Conservation (phyloP, 2,113 vertebrate species). For the Plectropomus leopardus region DNA sequence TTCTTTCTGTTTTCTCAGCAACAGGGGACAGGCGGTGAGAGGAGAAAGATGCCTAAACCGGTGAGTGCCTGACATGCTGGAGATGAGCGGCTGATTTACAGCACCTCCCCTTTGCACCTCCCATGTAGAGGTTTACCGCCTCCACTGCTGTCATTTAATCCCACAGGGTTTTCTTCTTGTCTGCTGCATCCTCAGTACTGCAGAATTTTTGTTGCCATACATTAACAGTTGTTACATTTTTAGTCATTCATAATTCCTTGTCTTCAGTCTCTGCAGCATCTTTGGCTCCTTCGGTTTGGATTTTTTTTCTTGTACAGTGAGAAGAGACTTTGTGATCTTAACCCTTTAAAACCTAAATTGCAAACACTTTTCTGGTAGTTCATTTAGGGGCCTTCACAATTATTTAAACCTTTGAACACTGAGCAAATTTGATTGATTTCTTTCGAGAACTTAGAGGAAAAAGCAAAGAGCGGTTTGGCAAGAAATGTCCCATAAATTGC, state of each 20-base stretch:
- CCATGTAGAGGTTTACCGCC: neutral
- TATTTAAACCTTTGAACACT: no score
- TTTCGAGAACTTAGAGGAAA: no score
- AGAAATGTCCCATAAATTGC: no score
- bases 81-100: conserved; percentile 4
- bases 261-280: neutral
- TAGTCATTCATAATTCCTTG: fast-evolving
- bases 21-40: conserved; percentile 51
- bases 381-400: no score
- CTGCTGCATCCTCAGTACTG: neutral
- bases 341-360: no score
- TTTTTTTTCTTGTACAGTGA: neutral
- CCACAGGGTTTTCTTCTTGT: neutral
- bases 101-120: neutral
- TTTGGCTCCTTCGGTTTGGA: neutral
- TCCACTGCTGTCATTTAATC: neutral
- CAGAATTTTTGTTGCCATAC: neutral
- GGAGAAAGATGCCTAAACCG: conserved; percentile 80
- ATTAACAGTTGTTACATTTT: neutral
- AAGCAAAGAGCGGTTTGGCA: no score
- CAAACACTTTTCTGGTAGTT: neutral
- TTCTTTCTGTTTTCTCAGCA: conserved; percentile 68
- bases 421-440: no score
- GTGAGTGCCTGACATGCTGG: conserved; percentile 51
- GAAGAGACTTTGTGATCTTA: neutral